Evolutionary conservation across 2,888 invertebrate genomes (phyloP).

Genomic region (Cecidostiba fungosa): DNA sequence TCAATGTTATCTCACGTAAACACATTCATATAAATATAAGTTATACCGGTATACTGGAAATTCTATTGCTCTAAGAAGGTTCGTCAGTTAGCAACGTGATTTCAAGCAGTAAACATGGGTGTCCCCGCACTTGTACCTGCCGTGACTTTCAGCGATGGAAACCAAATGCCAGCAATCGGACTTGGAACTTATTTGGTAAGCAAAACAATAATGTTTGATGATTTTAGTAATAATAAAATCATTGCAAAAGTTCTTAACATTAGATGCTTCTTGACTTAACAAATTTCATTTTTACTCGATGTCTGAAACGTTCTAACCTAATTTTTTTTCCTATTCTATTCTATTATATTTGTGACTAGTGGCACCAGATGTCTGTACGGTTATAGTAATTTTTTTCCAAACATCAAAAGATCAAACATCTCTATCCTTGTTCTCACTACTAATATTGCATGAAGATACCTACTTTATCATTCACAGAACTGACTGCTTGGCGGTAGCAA

Average conservation of each 20-base stretch:
- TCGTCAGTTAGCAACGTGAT: constrained; percentile 19
- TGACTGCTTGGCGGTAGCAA: neutral
- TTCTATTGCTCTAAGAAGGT: neutral
- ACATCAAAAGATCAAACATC: neutral
- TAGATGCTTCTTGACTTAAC: neutral
- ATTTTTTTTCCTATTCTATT: neutral
- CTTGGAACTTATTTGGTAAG: constrained; percentile 78
- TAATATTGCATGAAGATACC: neutral
- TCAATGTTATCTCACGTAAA: neutral
- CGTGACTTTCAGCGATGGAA: constrained; percentile 76
- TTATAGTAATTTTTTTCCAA: neutral
- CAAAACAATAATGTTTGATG: neutral
- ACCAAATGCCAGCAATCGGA: constrained; percentile 77
- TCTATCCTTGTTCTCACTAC: neutral
- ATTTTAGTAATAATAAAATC: neutral
- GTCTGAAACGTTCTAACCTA: constrained; percentile 10
- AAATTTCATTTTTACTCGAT: neutral
- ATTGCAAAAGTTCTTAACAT: neutral
- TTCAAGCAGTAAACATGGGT: constrained; percentile 60
- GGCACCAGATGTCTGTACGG: too few species aligned
- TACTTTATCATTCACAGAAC: neutral
- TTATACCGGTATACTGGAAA: neutral
- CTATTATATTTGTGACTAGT: too few species aligned
- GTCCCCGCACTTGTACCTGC: constrained; percentile 72
- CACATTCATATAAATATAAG: neutral